Percentiles rank a stretch among this genome's conserved stretches.
Conservation (phyloP, 2,797 vertebrate genomes). For the Sphenodon punctatus region DNA sequence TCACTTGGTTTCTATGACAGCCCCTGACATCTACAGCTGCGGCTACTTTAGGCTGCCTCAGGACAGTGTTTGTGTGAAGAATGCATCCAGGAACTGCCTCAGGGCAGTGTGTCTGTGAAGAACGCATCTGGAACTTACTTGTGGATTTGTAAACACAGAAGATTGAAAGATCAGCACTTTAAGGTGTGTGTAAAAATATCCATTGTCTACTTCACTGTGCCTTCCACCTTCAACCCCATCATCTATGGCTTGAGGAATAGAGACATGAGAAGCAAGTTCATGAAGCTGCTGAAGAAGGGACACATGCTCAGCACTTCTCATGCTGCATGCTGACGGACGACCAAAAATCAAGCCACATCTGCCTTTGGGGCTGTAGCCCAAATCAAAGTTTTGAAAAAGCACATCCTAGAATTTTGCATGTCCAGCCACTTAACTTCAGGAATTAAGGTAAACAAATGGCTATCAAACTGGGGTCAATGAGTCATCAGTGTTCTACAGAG, state of each 20-base stretch:
- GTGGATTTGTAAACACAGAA: too few species aligned
- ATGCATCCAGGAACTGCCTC: too few species aligned
- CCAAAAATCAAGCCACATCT: accelerated
- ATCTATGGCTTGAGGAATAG: background rate
- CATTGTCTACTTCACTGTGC: background rate
- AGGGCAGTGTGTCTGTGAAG: too few species aligned
- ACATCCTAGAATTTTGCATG: background rate
- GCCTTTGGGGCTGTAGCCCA: background rate
- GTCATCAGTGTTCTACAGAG: background rate
- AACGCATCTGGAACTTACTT: too few species aligned
- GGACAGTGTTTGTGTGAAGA: too few species aligned
- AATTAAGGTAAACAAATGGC: background rate
- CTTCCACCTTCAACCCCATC: background rate
- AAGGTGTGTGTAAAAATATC: too few species aligned
- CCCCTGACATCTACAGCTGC: too few species aligned
- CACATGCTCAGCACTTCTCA: background rate
- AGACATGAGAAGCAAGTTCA: background rate
- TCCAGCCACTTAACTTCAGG: background rate
- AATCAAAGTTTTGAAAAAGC: background rate
- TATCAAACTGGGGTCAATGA: background rate
- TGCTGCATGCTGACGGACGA: background rate
- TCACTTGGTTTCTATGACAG: too few species aligned
- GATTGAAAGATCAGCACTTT: too few species aligned
- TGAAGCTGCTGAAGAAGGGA: background rate
- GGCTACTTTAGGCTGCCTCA: too few species aligned